A percentile compares a stretch with the other conserved stretches of the same genome.
These are phyloP conservation scores for Catharus fuscescens DNA, from an alignment of 2,113 vertebrate genomes.

Conservation along the genomic window DNA sequence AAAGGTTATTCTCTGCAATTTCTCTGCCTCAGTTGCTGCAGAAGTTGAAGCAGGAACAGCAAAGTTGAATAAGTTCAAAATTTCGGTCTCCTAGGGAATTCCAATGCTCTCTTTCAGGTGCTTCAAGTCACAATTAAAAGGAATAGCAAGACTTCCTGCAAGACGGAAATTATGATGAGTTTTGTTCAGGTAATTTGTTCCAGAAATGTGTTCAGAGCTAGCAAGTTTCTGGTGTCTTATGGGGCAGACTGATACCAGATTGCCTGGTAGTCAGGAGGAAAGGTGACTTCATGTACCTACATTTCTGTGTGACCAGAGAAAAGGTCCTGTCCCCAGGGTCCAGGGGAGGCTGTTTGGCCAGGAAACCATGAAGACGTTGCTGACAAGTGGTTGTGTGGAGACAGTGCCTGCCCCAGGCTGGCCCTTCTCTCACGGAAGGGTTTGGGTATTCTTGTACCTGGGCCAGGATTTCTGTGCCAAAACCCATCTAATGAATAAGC, in stretches of 20 bases:
- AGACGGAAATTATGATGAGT: neutral
- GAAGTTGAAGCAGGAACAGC: neutral
- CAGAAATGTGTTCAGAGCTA: neutral
- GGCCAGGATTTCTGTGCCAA: neutral
- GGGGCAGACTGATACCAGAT: neutral
- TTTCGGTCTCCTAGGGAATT: neutral
- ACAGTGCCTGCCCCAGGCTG: neutral
- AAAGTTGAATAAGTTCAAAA: neutral
- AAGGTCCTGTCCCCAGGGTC: accelerated
- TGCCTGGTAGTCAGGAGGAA: neutral
- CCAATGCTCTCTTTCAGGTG: neutral
- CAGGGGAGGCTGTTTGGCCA: neutral
- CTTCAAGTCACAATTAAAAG: neutral
- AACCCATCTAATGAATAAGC: neutral
- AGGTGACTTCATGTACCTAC: neutral
- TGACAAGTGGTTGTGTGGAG: accelerated
- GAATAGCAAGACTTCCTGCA: neutral
- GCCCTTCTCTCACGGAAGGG: accelerated
- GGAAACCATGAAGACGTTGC: neutral
- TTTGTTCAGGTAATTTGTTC: neutral
- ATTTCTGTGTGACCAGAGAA: neutral
- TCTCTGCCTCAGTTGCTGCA: neutral
- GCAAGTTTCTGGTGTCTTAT: neutral
- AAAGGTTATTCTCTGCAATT: neutral
- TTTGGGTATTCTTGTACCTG: neutral